Evolutionary conservation across 2,113 vertebrate species (phyloP).

Genomic region (Mobula birostris): DNA sequence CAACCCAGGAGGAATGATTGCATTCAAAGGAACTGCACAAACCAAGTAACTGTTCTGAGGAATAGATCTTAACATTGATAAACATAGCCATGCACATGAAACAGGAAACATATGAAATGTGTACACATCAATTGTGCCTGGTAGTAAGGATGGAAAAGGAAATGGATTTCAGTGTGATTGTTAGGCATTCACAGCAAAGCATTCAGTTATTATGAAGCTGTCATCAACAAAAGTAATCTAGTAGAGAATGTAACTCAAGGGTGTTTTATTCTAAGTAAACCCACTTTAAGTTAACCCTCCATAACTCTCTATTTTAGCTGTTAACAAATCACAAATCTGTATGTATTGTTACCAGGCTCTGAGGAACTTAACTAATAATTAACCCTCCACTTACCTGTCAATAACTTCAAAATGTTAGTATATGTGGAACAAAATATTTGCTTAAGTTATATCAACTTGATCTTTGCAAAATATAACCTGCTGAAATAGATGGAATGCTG

Average conservation of each 20-base stretch:
- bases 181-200: not conserved
- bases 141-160: not conserved
- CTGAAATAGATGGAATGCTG: not conserved
- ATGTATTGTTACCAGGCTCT: not conserved
- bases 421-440: conserved; percentile 7
- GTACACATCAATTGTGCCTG: not conserved
- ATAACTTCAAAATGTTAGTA: not conserved
- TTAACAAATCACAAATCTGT: not conserved
- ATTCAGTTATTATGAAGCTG: not conserved
- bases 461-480: not conserved
- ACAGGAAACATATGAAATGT: not conserved
- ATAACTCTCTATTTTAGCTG: not conserved
- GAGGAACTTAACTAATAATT: not conserved
- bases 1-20: not conserved
- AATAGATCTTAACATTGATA: conserved; percentile 27
- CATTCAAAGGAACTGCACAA: conserved; percentile 11
- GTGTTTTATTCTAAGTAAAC: not conserved
- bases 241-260: not conserved
- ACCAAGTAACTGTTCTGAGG: not conserved
- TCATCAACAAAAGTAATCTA: conserved; percentile 3
- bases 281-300: not conserved
- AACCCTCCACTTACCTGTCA: not conserved
- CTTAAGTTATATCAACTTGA: not conserved
- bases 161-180: conserved; percentile 6
- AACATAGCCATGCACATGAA: not conserved